Base-by-base conservation (phyloP, 2,888 invertebrate species). In the Drosophila melanosoma region DNA sequence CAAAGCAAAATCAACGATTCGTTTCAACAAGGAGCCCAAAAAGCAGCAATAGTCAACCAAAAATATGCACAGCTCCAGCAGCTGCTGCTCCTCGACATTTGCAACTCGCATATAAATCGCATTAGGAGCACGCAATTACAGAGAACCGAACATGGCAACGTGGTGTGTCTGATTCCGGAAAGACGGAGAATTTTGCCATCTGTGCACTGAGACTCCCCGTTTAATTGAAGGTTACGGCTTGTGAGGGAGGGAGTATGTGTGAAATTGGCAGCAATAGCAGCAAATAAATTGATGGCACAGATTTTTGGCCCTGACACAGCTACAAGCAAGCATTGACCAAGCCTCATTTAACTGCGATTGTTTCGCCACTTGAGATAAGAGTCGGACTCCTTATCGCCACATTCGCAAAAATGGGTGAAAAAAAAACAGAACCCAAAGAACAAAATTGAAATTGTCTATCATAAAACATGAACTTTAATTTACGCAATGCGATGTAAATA, bases 51-150 rank as follows among this genome's bases (percentile, higher is more conserved):
- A 45, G 61, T 20, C 42, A 65, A 3, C 69, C 70, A 66, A 75
- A 66, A 75, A 79, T 71, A 42, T 75, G 65, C 69, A 77, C 49
- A 48, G 33, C 57, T 48, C 42, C 8, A 60, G 49, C 26, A 64
- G 53, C 75, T 49, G 53, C 58, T 61, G 60, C 49, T 48, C 58
- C 23, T 67, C 72, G 66, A 73, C 84, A 89, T 89, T 87, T 84
- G 89, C 84, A 87, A 78, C 76, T 76, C 74, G 87, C 85, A 89
- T 80, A 85, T 87, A 85, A 89, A 85, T 89, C 89, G 89, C 85
- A 85, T 85, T 85, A 89, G 76, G 65, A 69, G 74, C 75, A 78
- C 71, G 75, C 80, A 80, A 75, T 81, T 81, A 80, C 80, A 69
- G 74, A 66, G 66, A 65, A 61, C 59, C 54, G 59, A 72, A 75